Evolutionary conservation across 2,797 vertebrate genomes (phyloP).

Genomic region (Simalia tracyae): DNA sequence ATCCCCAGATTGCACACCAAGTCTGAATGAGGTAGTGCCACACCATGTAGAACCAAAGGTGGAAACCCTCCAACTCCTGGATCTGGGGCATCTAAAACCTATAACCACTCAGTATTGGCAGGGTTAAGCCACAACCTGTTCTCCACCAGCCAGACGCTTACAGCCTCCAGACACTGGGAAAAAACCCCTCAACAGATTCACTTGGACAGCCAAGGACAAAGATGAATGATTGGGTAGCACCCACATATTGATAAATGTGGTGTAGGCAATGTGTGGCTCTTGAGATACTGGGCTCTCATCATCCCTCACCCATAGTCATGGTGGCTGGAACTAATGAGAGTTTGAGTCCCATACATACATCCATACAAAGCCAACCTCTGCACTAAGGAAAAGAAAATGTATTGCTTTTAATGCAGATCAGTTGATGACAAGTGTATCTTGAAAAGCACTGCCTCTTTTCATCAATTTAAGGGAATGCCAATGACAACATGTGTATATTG

Average conservation of each 20-base stretch:
- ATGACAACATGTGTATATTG: neutral
- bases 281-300: neutral
- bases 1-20: no score
- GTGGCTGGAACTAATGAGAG: neutral
- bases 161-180: no score
- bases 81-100: no score
- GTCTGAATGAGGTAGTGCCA: no score
- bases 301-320: neutral
- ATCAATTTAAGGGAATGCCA: neutral
- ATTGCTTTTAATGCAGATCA: neutral
- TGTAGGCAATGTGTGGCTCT: neutral
- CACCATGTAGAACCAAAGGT: no score
- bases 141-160: neutral
- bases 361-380: neutral
- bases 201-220: neutral
- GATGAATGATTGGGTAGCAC: neutral
- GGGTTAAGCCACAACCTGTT: neutral
- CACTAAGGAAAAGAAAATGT: neutral
- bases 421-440: neutral
- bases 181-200: neutral
- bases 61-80: no score
- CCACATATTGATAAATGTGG: neutral
- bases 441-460: neutral
- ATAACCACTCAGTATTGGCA: no score
- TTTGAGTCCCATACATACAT: neutral